Evolutionary conservation across 1,140 invertebrate species (phyloP).

Genomic region (Drosophila kanapiae): DNA sequence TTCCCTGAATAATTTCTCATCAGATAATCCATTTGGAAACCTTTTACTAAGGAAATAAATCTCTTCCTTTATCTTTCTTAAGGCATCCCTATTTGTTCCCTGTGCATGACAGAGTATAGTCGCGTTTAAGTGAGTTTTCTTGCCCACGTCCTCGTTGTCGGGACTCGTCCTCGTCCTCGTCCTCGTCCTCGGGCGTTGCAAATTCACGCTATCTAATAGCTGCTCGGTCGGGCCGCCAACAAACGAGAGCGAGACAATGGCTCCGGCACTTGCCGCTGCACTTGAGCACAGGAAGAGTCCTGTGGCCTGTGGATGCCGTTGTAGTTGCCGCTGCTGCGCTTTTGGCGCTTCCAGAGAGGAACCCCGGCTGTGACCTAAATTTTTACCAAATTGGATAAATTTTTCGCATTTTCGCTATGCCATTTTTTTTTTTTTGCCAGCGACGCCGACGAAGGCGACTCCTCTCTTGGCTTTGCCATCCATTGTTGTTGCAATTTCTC

Average conservation of each 20-base stretch:
- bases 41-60: not conserved
- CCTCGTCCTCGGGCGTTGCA: conserved; percentile 31
- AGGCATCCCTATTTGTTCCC: too few relatives aligned
- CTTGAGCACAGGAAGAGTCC: conserved; percentile 70
- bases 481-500: conserved; percentile 80
- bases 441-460: conserved; percentile 40
- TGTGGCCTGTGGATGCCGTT: conserved; percentile 58
- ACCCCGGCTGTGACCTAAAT: conserved; percentile 82
- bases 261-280: conserved; percentile 74
- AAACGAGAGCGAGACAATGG: conserved; percentile 70
- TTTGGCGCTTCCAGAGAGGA: conserved; percentile 62
- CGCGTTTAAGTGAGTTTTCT: conserved; percentile 37
- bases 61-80: too few relatives aligned
- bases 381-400: conserved; percentile 85
- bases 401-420: conserved; percentile 83
- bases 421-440: conserved; percentile 23
- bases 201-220: conserved; percentile 62
- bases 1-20: too few relatives aligned
- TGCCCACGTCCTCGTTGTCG: conserved; percentile 16
- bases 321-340: conserved; percentile 57
- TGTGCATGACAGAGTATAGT: conserved; percentile 1
- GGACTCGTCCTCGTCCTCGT: not conserved
- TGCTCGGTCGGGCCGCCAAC: conserved; percentile 34
- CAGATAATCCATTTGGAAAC: too few relatives aligned
- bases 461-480: conserved; percentile 47